Evolutionary conservation across 1,140 invertebrate species (phyloP), one percentile per base, ranked within the genome.

Genomic region (Asobara japonica): DNA sequence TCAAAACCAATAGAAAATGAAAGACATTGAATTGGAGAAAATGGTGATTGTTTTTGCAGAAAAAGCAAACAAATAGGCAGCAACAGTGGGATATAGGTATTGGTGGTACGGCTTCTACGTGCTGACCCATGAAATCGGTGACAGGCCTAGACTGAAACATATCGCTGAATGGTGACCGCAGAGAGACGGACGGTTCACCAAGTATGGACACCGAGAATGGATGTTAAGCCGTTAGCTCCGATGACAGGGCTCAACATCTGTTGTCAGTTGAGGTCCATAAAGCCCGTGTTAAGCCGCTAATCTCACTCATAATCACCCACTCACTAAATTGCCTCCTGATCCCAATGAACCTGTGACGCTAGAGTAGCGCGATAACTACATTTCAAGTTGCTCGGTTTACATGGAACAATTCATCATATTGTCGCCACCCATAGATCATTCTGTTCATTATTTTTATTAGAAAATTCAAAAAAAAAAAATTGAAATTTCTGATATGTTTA

Each of bases 121-220:
- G 33, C 62, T 65, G 31, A 38, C 62, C 62, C 62, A 65, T 33
- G 20, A 65, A 65, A 65, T 65, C 33, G 62, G n/a, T 38, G 33
- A 65, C 31, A 65, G 20, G 29, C 56, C 45, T 60, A 29, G 3
- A 60, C 22, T 20, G 56, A 60, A 60, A 29, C 22, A 60, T 60
- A 51, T 51, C 45, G 20, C 45, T 51, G 45, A 51, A 51, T 18
- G n/a, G 45, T 51, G 45, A 16, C 45, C 20, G 20, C 20, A 18
- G 11, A 7, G 18, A 16, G 4, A 51, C 20, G 18, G 45, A 51
- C 20, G 18, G 18, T 18, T 51, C 11, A 11, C 45, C 11, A 51
- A 27, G 20, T 10, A 25, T 25, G 25, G 25, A 27, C 56, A 2
- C 22, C 29, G 3, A 27, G 25, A 60, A 60, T 60, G 25, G 56